Evolutionary conservation across 2,888 invertebrate species (phyloP), one percentile per base, ranked within the genome.

Genomic region (Tiphia femorata): DNA sequence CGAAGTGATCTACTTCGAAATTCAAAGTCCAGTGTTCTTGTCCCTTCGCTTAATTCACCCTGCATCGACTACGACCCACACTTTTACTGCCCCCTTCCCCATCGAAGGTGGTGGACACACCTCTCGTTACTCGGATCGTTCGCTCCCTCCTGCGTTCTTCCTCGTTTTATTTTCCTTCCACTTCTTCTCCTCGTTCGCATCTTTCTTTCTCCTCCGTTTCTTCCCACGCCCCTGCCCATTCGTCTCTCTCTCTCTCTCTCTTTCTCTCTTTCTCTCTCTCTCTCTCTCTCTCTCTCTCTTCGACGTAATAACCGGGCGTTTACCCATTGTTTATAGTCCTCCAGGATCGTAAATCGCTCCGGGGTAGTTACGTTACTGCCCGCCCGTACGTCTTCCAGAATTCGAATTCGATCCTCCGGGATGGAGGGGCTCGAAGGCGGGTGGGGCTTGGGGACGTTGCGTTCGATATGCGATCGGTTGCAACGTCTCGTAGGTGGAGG

Each of bases 301-400:
- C 53, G 19, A 67, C 68, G 58, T 71, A 68, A 76, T 75, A 77
- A 73, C 70, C 63, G 54, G 59, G 61, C 66, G 67, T 73, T 73
- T 73, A 75, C 63, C 58, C 66, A 65, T 74, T 74, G 72, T 76
- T 76, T 72, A 72, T 74, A 57, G 59, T 51, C 64, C 54, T 60
- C 49, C 40, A 41, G 57, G 62, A 60, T 70, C 67, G 58, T 68
- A 67, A 73, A 67, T 72, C 62, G 53, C 40, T 29, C 27, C 12
- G 7, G 12, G 52, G 49, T 46, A 52, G 49, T 62, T 55, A 51
- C 42, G 49, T 53, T 58, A 58, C 43, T 52, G 49, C 52, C 47
- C 7, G 42, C 51, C 37, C 49, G 59, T 48, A 47, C 62, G 58
- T 58, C 52, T 53, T 40, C 38, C 27, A 12, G 52, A 62, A 58